These are phyloP conservation scores for Oasisia sp. DNA, from an alignment of 2,888 invertebrate genomes.

Conservation along the genomic window DNA sequence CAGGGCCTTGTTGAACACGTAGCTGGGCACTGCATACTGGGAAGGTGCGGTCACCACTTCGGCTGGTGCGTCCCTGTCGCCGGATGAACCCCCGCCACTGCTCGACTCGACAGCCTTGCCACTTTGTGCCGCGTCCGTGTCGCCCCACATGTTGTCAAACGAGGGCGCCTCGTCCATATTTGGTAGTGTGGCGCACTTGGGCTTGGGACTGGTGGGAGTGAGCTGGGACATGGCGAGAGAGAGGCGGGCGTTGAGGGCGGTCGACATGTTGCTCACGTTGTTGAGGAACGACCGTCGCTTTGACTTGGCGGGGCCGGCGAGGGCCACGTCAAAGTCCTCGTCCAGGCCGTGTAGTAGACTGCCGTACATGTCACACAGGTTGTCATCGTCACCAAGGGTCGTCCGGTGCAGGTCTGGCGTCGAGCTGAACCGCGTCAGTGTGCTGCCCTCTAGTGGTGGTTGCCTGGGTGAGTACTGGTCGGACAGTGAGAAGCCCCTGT, in stretches of 20 bases:
- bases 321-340: slow-evolving; percentile 26
- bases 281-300: not conserved
- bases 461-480: not conserved
- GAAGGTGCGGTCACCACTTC: not conserved
- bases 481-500: slow-evolving; percentile 1
- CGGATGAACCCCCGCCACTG: not conserved
- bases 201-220: not conserved
- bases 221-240: not conserved
- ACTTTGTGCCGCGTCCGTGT: not conserved
- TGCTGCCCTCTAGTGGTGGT: slow-evolving; percentile 13
- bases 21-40: slow-evolving; percentile 14
- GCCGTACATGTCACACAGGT: slow-evolving; percentile 32
- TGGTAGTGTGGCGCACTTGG: not conserved
- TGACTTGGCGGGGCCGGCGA: not conserved
- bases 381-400: slow-evolving; percentile 21
- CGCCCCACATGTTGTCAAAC: not conserved
- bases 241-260: not conserved
- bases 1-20: slow-evolving; percentile 47
- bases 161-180: not conserved
- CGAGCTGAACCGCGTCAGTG: slow-evolving; percentile 30
- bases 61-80: not conserved
- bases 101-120: not conserved
- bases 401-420: slow-evolving; percentile 38
- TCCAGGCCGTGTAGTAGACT: slow-evolving; percentile 36
- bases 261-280: not conserved